These are phyloP conservation scores for Dendroctonus valens DNA, from an alignment of 1,140 invertebrate species.

Conservation along the genomic window DNA sequence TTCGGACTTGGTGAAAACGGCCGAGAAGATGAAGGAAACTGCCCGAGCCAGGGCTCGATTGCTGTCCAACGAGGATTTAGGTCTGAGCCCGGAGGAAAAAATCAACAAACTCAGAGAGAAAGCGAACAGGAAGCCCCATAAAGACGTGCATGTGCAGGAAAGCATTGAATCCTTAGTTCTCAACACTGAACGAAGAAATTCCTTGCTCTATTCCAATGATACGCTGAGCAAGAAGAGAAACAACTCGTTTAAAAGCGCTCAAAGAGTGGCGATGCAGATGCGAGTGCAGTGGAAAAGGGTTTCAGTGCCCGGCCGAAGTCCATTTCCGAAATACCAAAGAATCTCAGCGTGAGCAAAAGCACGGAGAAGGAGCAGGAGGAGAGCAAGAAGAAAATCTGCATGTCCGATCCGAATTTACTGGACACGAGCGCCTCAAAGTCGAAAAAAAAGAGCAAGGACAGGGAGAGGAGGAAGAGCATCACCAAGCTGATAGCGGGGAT, in stretches of 20 bases:
- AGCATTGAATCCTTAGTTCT: constrained; percentile 40
- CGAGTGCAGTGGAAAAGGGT: not conserved
- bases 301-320: constrained; percentile 41
- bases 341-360: constrained; percentile 6
- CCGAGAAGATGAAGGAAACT: constrained; percentile 64
- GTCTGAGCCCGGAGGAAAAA: constrained; percentile 68
- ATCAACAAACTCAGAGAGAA: constrained; percentile 51
- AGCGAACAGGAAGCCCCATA: constrained; percentile 27
- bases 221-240: constrained; percentile 43
- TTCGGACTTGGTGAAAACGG: constrained; percentile 52
- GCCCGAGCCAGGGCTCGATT: constrained; percentile 66
- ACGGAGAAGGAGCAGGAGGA: constrained; percentile 3
- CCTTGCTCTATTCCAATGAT: constrained; percentile 40
- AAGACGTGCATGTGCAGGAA: constrained; percentile 34
- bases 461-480: constrained; percentile 74
- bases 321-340: constrained; percentile 40
- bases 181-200: constrained; percentile 38
- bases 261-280: constrained; percentile 40
- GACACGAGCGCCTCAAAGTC: constrained; percentile 47
- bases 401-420: constrained; percentile 61
- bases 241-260: constrained; percentile 41
- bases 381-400: constrained; percentile 47
- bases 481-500: constrained; percentile 78
- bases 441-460: constrained; percentile 59
- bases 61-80: constrained; percentile 62